Evolutionary conservation across 2,797 vertebrate species (phyloP).

Genomic region (Rhinella marina): DNA sequence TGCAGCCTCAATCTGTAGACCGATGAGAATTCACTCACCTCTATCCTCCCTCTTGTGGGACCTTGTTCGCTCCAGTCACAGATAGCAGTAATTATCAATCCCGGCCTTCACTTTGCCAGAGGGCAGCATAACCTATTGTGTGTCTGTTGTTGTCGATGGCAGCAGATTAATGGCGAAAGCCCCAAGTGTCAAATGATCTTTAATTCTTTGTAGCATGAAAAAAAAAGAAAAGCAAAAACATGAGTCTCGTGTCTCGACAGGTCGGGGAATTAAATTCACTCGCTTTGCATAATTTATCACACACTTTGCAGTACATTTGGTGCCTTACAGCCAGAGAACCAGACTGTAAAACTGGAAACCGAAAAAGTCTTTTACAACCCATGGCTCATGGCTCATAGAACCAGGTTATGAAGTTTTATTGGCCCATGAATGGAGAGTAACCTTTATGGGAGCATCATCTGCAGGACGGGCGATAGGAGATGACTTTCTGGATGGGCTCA

Average conservation of each 20-base stretch:
- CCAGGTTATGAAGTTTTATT: constrained; percentile 56
- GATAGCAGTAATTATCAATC: neutral
- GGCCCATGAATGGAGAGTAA: constrained; percentile 33
- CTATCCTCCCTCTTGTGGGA: neutral
- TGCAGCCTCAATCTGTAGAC: neutral
- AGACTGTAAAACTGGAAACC: constrained; percentile 58
- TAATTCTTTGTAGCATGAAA: constrained; percentile 39
- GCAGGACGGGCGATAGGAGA: neutral
- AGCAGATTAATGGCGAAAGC: constrained; percentile 9
- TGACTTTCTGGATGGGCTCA: neutral
- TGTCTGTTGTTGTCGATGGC: constrained; percentile 24
- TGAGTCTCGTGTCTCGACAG: neutral
- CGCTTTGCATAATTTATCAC: constrained; percentile 65
- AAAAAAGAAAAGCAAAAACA: neutral
- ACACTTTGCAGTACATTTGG: constrained; percentile 51
- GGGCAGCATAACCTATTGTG: neutral
- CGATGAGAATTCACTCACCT: neutral
- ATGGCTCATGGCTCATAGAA: constrained; percentile 50
- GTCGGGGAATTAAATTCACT: constrained; percentile 64
- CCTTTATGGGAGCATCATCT: constrained; percentile 36
- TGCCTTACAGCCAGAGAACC: constrained; percentile 51
- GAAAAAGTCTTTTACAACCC: constrained; percentile 62
- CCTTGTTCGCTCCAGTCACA: neutral
- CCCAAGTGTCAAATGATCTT: constrained; percentile 36
- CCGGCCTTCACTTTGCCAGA: neutral